phyloP scores from a whole-genome alignment of 2,888 invertebrate species.

The Catocala sponsa region DNA sequence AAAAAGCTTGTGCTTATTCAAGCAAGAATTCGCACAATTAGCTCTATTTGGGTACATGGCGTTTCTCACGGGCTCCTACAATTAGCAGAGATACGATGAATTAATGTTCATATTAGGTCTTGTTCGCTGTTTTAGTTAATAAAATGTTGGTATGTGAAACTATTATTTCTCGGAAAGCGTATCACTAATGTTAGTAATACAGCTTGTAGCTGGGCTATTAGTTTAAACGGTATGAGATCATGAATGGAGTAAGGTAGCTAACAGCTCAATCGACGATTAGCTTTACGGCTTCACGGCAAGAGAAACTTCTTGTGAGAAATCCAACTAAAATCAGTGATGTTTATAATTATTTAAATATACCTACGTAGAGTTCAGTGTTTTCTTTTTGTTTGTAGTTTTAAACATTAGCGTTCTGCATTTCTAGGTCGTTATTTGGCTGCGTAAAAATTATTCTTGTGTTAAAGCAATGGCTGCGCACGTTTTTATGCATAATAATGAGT shows the following conservation, averaged over 20 bases:
- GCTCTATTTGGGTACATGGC: constrained; percentile 49
- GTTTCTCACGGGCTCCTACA: constrained; percentile 62
- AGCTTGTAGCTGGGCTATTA: constrained; percentile 9
- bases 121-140: constrained; percentile 38
- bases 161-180: constrained; percentile 29
- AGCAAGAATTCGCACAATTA: constrained; percentile 60
- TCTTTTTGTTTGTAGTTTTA: no score
- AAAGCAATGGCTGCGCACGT: no score
- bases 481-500: no score
- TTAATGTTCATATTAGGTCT: constrained; percentile 47
- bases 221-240: constrained; percentile 24
- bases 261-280: not conserved
- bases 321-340: no score
- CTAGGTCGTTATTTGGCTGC: no score
- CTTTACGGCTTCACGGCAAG: no score
- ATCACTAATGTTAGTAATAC: constrained; percentile 32
- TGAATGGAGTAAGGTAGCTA: constrained; percentile 29
- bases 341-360: no score
- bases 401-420: no score
- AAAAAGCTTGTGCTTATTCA: constrained; percentile 30
- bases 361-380: no score
- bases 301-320: no score
- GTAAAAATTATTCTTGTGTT: not conserved
- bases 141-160: constrained; percentile 48
- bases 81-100: constrained; percentile 53